Conservation (phyloP, 2,888 invertebrate species). For the Trichacis sp. region DNA sequence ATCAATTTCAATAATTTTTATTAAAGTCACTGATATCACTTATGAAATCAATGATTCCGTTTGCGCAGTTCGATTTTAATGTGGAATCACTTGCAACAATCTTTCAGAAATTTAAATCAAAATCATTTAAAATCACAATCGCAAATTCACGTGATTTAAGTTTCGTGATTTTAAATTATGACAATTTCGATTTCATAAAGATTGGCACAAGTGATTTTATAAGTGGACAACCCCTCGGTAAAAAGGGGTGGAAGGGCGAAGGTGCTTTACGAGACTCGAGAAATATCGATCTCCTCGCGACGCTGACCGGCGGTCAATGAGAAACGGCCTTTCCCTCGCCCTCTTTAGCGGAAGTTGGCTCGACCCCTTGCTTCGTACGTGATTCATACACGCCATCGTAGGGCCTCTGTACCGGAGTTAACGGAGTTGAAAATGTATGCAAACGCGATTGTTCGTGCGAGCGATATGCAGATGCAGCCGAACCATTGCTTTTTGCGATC, state of each 20-base stretch:
- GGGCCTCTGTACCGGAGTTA: constrained; percentile 19
- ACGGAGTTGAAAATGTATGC: constrained; percentile 24
- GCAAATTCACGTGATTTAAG: too few species aligned
- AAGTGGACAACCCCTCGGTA: too few species aligned
- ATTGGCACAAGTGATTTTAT: too few species aligned
- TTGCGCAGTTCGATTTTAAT: too few species aligned
- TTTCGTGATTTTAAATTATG: too few species aligned
- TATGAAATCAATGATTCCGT: too few species aligned
- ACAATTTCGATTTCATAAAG: too few species aligned
- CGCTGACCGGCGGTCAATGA: constrained; percentile 68
- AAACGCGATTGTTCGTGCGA: constrained; percentile 32
- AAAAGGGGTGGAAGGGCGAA: neutral
- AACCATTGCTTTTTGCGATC: neutral
- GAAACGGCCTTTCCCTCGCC: constrained; percentile 63
- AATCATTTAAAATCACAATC: too few species aligned
- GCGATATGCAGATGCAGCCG: constrained; percentile 23
- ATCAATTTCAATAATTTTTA: too few species aligned
- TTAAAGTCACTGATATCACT: too few species aligned
- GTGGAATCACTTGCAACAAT: too few species aligned
- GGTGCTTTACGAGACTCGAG: constrained; percentile 21
- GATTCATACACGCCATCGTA: constrained; percentile 53
- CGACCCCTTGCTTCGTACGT: constrained; percentile 50
- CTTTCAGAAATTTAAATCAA: too few species aligned
- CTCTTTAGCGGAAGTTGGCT: constrained; percentile 54
- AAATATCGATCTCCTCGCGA: constrained; percentile 44